Evolutionary conservation across 2,113 vertebrate species (phyloP), one percentile per base, ranked within the genome.

Genomic region (Prochilodus magdalenae): DNA sequence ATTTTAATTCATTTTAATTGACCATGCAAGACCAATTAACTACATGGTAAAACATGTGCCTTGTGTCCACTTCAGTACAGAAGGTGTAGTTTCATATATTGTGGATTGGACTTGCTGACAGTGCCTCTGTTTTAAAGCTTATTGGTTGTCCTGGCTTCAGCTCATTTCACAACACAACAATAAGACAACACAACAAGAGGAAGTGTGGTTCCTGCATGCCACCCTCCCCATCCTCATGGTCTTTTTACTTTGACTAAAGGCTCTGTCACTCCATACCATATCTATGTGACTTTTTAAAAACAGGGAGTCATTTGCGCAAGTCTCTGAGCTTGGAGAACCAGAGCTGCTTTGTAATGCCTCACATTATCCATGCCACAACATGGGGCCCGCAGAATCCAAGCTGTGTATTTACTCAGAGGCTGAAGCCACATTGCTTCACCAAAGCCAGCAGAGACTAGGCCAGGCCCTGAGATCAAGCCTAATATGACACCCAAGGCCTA

Each of bases 401-500:
- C 92, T 88, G 91, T 89, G 92, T 94, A 94, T 96, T 96, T 95
- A 93, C 95, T 96, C 93, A 94, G 89, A 81, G 80, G 93, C 94
- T 91, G 91, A 53, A 82, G 74, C 78, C 89, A 92, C 92, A 91
- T 90, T 91, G 93, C 93, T 96, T 95, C 70, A 62, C 94, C 94
- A 97, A 96, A 96, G 94, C 94, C 89, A 94, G 92, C 74, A 94
- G 94, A 93, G 94, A 91, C 92, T 92, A 95, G 69, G 93, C 94
- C 94, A 94, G 94, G 93, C 96, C 94, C 93, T 89, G 94, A 96
- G 97, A 97, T 97, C 96, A 96, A 85, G 92, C 95, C 96, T 98
- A 98, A 98, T 98, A 94, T 97, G 96, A 97, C 95, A 96, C 95
- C 95, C 94, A 92, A 96, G 94, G 95, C 95, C 96, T 99, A 98